Conservation (phyloP, 2,113 vertebrate genomes). For the Hippopotamus amphibius region DNA sequence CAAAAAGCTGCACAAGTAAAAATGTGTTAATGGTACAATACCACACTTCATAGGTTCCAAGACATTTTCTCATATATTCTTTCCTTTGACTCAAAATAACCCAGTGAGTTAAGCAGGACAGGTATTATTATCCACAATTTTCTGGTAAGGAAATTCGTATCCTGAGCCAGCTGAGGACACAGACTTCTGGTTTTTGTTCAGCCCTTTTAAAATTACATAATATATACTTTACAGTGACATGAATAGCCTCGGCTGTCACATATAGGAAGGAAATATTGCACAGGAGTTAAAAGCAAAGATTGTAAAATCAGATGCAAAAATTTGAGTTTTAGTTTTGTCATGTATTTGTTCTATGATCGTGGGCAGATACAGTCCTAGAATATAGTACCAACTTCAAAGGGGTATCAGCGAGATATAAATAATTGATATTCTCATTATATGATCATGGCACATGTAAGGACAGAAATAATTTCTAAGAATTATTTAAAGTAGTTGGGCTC, state of each 20-base stretch:
- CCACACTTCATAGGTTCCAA: neutral
- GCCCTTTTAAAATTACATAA: neutral
- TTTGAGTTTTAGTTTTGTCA: neutral
- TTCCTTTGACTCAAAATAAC: conserved; percentile 47
- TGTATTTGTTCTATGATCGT: neutral
- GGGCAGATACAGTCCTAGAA: neutral
- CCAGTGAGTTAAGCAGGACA: conserved; percentile 24
- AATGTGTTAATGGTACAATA: neutral
- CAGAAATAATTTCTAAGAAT: neutral
- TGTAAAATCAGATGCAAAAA: neutral
- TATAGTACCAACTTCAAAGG: neutral
- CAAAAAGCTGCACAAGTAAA: conserved; percentile 33
- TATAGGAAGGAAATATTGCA: neutral
- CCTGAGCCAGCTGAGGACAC: neutral
- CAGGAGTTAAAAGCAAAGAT: neutral
- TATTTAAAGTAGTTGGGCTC: neutral
- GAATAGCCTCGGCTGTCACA: neutral
- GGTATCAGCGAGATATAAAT: neutral
- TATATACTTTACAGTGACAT: neutral
- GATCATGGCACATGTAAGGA: neutral
- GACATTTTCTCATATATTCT: conserved; percentile 25
- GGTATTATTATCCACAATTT: conserved; percentile 20
- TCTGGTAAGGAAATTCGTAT: conserved; percentile 21
- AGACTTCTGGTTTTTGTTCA: conserved; percentile 7
- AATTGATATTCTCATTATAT: neutral